Evolutionary conservation across 2,113 vertebrate species (phyloP).

Genomic region (Rynchops niger): DNA sequence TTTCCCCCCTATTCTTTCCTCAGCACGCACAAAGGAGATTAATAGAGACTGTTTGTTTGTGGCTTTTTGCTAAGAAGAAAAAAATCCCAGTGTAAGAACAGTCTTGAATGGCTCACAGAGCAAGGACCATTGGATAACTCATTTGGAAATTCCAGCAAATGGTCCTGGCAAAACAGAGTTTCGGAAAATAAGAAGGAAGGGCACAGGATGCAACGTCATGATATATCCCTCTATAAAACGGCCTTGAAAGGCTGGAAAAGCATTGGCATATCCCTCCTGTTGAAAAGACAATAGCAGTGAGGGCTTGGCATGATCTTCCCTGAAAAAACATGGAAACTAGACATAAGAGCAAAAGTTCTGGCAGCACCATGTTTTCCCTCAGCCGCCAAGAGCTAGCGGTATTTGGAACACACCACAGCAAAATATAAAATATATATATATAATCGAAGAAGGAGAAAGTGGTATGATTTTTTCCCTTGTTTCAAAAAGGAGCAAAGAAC

Average conservation of each 20-base stretch:
- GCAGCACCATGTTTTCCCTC: neutral
- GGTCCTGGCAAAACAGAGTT: neutral
- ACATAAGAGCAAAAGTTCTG: conserved; percentile 5
- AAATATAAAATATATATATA: neutral
- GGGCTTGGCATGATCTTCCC: neutral
- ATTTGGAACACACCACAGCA: neutral
- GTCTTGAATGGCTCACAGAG: neutral
- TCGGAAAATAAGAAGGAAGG: neutral
- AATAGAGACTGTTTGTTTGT: neutral
- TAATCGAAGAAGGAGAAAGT: neutral
- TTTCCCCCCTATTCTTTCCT: neutral
- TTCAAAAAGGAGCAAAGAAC: neutral
- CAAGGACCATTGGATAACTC: neutral
- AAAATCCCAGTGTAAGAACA: neutral
- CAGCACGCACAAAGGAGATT: neutral
- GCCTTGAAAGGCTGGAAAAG: neutral
- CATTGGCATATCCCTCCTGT: neutral
- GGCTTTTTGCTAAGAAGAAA: neutral
- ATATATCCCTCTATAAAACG: neutral
- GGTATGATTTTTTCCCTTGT: neutral
- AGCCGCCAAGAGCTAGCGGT: neutral
- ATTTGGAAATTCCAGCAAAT: conserved; percentile 26
- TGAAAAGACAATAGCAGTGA: conserved; percentile 39
- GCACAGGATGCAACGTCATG: neutral
- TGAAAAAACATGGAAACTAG: conserved; percentile 37